A percentile compares a stretch with the other conserved stretches of the same genome.
These are phyloP conservation scores for Bimastos eiseni DNA, from an alignment of 2,888 invertebrate genomes.

Conservation along the genomic window DNA sequence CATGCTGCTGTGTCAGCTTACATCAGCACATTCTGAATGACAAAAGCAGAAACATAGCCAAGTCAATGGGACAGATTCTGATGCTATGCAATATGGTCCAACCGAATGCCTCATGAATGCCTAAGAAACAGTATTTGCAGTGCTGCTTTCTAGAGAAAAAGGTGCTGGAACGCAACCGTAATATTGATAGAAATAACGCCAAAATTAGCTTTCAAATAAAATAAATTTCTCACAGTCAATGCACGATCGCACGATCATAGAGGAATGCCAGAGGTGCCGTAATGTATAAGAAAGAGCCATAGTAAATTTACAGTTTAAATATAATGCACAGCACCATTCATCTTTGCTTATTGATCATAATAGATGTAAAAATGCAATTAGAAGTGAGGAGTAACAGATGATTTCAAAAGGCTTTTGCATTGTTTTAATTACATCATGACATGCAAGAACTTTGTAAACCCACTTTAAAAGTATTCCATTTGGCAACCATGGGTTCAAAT, in stretches of 20 bases:
- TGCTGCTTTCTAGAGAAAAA: too few species aligned
- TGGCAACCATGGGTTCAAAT: too few species aligned
- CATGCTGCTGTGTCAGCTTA: not conserved
- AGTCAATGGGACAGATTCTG: not conserved
- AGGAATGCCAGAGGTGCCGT: not conserved
- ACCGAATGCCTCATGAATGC: too few species aligned
- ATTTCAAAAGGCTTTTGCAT: not conserved
- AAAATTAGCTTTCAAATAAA: not conserved
- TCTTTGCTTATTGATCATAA: not conserved
- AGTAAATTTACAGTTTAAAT: not conserved
- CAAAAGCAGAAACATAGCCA: not conserved
- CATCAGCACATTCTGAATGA: not conserved
- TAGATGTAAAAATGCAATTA: not conserved
- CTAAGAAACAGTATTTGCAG: not conserved
- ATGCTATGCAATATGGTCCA: not conserved
- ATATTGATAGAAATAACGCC: too few species aligned
- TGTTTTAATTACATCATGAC: not conserved
- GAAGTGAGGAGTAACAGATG: not conserved
- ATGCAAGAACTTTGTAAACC: not conserved
- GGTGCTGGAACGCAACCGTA: too few species aligned
- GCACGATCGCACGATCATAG: not conserved
- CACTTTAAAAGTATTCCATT: not conserved
- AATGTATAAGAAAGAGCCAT: not conserved
- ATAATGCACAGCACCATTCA: not conserved
- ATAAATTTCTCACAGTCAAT: not conserved